Evolutionary conservation across 2,797 vertebrate species (phyloP).

Genomic region (Hypotaenidia okinawae): DNA sequence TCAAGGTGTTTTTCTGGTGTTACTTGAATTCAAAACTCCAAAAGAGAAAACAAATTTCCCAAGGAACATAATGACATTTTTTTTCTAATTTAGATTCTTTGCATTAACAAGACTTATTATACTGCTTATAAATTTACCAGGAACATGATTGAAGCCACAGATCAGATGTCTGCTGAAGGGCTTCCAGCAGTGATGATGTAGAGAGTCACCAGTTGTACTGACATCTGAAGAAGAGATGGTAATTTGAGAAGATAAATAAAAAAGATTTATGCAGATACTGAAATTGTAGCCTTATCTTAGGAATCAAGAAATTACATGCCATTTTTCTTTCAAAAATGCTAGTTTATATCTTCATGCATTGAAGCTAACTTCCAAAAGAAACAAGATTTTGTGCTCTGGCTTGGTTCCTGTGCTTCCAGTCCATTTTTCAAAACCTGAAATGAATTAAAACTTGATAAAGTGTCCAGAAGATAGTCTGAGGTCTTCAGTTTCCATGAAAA

Average conservation of each 20-base stretch:
- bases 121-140: neutral
- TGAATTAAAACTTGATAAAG: neutral
- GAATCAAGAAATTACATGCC: neutral
- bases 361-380: neutral
- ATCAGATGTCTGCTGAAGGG: neutral
- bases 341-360: neutral
- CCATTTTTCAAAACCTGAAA: neutral
- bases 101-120: neutral
- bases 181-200: neutral
- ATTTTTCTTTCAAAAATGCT: neutral
- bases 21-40: neutral
- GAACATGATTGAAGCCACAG: neutral
- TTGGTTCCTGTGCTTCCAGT: neutral
- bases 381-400: neutral
- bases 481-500: neutral
- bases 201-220: neutral
- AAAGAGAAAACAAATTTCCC: neutral
- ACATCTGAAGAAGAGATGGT: slow-evolving; percentile 5
- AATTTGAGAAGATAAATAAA: neutral
- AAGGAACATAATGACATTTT: neutral
- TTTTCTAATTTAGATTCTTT: neutral
- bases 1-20: neutral
- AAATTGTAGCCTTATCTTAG: neutral
- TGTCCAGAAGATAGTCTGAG: neutral
- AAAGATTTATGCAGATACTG: neutral